Conservation (phyloP, 1,140 invertebrate genomes). For the Lepidurus couesii region DNA sequence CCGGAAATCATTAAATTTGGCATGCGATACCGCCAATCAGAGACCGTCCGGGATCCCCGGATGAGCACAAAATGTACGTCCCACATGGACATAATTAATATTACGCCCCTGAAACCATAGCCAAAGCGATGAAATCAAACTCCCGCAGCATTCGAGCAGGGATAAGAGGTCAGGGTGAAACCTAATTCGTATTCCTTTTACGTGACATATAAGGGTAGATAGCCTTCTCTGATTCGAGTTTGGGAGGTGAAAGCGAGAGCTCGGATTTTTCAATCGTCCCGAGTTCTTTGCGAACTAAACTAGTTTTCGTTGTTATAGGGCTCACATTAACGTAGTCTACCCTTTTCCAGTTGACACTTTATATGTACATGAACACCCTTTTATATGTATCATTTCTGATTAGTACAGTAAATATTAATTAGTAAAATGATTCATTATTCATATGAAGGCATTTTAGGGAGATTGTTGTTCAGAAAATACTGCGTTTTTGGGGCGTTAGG, state of each 20-base stretch:
- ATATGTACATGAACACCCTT: no score
- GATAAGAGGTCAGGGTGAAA: neutral
- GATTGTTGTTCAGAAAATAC: no score
- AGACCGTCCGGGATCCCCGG: neutral
- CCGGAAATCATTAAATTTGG: neutral
- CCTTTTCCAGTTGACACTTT: no score
- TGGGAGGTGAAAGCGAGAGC: neutral
- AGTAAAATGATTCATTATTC: neutral
- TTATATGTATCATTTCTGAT: no score
- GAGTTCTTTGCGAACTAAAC: neutral
- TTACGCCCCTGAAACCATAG: constrained; percentile 1
- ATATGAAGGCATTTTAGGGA: neutral
- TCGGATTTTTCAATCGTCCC: neutral
- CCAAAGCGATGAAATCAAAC: neutral
- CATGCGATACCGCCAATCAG: constrained; percentile 7
- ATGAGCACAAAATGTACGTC: constrained; percentile 3
- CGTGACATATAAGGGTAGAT: constrained; percentile 1
- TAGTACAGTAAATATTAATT: neutral
- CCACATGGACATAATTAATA: neutral
- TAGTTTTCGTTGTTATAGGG: neutral
- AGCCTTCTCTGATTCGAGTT: neutral
- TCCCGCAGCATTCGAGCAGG: neutral
- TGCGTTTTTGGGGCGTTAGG: neutral
- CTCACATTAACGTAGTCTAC: neutral
- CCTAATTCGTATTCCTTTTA: neutral